Evolutionary conservation across 1,140 invertebrate species (phyloP).

Genomic region (Drosophila rhopaloa): DNA sequence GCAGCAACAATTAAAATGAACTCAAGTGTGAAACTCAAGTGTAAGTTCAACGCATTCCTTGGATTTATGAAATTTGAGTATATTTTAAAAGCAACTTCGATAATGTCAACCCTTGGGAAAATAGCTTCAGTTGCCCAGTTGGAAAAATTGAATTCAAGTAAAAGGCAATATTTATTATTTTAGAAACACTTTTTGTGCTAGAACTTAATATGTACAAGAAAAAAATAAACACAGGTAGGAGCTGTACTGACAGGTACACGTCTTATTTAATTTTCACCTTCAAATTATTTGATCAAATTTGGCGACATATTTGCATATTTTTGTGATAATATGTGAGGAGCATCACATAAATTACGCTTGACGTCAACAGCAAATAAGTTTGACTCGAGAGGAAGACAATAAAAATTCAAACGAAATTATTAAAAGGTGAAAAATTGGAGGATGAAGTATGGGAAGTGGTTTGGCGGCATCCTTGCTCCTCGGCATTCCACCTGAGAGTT

Average conservation of each 20-base stretch:
- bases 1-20: conserved; percentile 27
- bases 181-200: too few species aligned
- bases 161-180: too few species aligned
- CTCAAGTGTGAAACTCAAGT: background rate
- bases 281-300: conserved; percentile 25
- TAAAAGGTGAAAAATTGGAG: conserved; percentile 67
- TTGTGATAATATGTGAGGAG: conserved; percentile 15
- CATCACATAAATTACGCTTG: conserved; percentile 53
- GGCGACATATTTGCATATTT: conserved; percentile 32
- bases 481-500: too few species aligned
- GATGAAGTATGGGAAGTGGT: conserved; percentile 43
- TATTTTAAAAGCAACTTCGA: background rate
- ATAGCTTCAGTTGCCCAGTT: too few species aligned
- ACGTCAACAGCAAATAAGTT: conserved; percentile 40
- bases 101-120: background rate
- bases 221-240: too few species aligned
- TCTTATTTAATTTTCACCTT: conserved; percentile 1
- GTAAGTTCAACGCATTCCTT: conserved; percentile 13
- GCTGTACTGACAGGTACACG: too few species aligned
- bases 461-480: conserved; percentile 3
- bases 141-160: too few species aligned
- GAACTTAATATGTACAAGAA: too few species aligned
- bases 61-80: background rate
- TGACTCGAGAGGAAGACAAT: conserved; percentile 40
- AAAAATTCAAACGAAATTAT: conserved; percentile 52